Percentiles rank a stretch among this genome's conserved stretches.
These are phyloP conservation scores for Batillaria attramentaria DNA, from an alignment of 1,140 invertebrate genomes.

Conservation along the genomic window DNA sequence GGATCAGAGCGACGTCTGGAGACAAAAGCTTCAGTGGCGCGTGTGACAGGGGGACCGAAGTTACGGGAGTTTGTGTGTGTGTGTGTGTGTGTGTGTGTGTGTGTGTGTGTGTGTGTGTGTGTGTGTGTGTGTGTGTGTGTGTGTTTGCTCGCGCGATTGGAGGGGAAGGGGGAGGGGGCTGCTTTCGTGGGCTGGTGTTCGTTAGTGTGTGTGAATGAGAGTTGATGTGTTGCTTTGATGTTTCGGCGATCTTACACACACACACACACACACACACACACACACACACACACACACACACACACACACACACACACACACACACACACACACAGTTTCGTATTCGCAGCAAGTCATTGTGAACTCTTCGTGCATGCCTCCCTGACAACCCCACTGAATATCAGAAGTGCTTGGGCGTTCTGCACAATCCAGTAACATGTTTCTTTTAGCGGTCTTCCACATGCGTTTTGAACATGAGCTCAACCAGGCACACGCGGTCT, in stretches of 20 bases:
- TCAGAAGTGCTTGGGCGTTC: too few relatives aligned
- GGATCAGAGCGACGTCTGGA: background rate
- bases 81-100: background rate
- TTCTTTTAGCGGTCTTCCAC: too few relatives aligned
- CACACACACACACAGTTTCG: background rate
- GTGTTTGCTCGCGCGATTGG: background rate
- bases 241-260: background rate
- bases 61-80: background rate
- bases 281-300: conserved; percentile 13
- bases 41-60: background rate
- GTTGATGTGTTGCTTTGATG: background rate
- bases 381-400: background rate
- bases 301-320: conserved; percentile 13
- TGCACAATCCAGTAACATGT: too few relatives aligned
- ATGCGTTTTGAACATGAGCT: background rate
- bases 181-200: background rate
- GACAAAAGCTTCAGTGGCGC: background rate
- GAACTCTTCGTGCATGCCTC: background rate
- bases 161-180: background rate
- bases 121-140: conserved; percentile 2
- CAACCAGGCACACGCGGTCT: background rate
- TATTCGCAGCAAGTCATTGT: background rate
- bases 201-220: background rate
- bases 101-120: background rate
- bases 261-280: conserved; percentile 16